Base-by-base conservation (phyloP, 2,888 invertebrate genomes). In the Malachius bipustulatus region DNA sequence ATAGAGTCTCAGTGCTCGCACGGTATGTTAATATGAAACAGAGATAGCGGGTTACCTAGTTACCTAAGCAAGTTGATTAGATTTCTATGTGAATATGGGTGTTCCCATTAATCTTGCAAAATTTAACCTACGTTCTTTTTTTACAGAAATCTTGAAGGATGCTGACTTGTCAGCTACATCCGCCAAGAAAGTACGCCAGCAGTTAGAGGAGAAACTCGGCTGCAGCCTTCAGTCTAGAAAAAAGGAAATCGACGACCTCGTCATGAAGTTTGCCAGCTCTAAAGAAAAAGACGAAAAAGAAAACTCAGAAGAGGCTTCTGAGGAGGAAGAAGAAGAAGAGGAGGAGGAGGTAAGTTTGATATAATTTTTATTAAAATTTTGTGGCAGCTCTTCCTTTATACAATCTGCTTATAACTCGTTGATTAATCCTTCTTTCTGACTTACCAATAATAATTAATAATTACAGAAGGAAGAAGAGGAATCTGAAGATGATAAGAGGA, bases 141-240 rank as follows among this genome's bases (percentile, higher is more conserved):
- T 53, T 64, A 3, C 62, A 89, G 89, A 76, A 36, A 87, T 93
- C 55, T 70, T 94, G 14, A 81, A 88, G 64, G 80, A 79, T 61
- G 88, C 89, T 4, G 85, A 93, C 58, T 70, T 93, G 13, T 73
- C 79, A 4, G 75, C 77, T 35, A 81, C 84, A 45, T 85, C 93
- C 3, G 81, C 88, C 4, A 93, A 91, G 58, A 87, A 87, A 60
- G 88, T 94, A 10, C 75, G 91, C 30, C 78, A 80, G 57, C 78
- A 83, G 54, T 65, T 94, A 45, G 89, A 93, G 60, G 76, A 81
- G 47, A 80, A 81, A 50, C 69, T 90, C 4, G 79, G 77, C 24
- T 68, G 75, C 32, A 84, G 89, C 49, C 67, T 94, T 30, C 65
- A 77, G 4, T 73, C 62, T 31, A 82, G 87, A 51, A 89, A 84